Percentiles rank a stretch among this genome's conserved stretches.
Evolutionary conservation across 2,797 vertebrate species (phyloP).

Genomic region (Clamator glandarius): DNA sequence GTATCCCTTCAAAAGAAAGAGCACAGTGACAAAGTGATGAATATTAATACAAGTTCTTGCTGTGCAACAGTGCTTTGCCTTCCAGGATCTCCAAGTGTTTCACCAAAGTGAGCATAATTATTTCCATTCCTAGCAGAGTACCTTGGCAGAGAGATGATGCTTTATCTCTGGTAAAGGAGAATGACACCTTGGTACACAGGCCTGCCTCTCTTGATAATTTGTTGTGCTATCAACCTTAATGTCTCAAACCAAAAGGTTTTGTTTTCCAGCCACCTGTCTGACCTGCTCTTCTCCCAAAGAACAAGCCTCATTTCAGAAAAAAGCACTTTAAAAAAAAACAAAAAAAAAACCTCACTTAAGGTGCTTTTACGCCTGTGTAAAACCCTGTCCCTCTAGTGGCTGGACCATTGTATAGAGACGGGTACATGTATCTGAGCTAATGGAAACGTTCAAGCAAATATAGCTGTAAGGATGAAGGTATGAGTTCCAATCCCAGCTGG

Average conservation of each 20-base stretch:
- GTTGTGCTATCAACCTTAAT: neutral
- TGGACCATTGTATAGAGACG: neutral
- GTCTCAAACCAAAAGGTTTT: neutral
- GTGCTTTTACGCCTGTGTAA: neutral
- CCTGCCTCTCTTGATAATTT: neutral
- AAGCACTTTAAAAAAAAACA: neutral
- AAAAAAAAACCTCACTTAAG: neutral
- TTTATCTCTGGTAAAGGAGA: neutral
- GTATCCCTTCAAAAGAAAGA: neutral
- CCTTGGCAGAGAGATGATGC: neutral
- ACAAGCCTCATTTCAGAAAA: neutral
- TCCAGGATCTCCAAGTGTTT: neutral
- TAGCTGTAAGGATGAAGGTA: neutral
- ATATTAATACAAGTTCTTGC: neutral
- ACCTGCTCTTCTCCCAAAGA: neutral
- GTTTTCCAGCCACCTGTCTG: neutral
- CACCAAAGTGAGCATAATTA: neutral
- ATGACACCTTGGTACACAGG: neutral
- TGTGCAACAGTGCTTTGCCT: neutral
- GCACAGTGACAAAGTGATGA: neutral
- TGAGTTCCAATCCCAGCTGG: neutral
- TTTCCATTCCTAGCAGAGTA: neutral
- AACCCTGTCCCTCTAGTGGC: neutral
- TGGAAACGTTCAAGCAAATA: neutral
- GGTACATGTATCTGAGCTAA: accelerated